Conservation (phyloP, 2,888 invertebrate species). For the Orchestes rusci region DNA sequence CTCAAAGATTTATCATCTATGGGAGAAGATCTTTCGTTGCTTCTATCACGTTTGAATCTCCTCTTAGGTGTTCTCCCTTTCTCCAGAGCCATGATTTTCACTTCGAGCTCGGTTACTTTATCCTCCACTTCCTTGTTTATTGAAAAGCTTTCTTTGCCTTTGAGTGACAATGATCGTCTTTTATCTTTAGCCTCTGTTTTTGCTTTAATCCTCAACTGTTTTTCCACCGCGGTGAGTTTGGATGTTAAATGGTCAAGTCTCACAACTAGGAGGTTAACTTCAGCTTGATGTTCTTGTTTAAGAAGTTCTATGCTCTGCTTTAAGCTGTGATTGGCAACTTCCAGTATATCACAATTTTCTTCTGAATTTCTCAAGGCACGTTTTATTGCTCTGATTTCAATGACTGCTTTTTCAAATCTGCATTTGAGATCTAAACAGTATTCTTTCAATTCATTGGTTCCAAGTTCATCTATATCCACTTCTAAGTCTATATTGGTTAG, state of each 20-base stretch:
- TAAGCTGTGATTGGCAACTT: slow-evolving; percentile 68
- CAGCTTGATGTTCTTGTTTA: slow-evolving; percentile 59
- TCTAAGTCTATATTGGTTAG: slow-evolving; percentile 73
- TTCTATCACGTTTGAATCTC: slow-evolving; percentile 47
- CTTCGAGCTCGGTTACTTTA: slow-evolving; percentile 73
- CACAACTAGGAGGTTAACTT: slow-evolving; percentile 73
- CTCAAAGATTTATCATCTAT: slow-evolving; percentile 38
- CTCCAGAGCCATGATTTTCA: slow-evolving; percentile 65
- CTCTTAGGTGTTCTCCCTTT: slow-evolving; percentile 41
- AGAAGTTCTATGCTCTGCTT: slow-evolving; percentile 62
- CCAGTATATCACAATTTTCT: slow-evolving; percentile 70
- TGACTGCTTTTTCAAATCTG: slow-evolving; percentile 74
- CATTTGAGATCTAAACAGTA: slow-evolving; percentile 71
- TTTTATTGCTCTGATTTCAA: slow-evolving; percentile 77
- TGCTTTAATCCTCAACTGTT: slow-evolving; percentile 72
- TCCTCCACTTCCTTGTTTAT: slow-evolving; percentile 79
- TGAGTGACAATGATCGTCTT: slow-evolving; percentile 72
- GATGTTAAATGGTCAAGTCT: slow-evolving; percentile 77
- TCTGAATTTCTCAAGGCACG: slow-evolving; percentile 73
- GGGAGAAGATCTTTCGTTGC: slow-evolving; percentile 39
- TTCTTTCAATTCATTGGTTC: slow-evolving; percentile 70
- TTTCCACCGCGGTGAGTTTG: slow-evolving; percentile 74
- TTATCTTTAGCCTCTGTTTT: slow-evolving; percentile 75
- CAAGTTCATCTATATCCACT: slow-evolving; percentile 63
- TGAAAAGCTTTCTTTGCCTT: slow-evolving; percentile 74